Conservation (phyloP, 2,888 invertebrate species). For the Drosophila putrida region DNA sequence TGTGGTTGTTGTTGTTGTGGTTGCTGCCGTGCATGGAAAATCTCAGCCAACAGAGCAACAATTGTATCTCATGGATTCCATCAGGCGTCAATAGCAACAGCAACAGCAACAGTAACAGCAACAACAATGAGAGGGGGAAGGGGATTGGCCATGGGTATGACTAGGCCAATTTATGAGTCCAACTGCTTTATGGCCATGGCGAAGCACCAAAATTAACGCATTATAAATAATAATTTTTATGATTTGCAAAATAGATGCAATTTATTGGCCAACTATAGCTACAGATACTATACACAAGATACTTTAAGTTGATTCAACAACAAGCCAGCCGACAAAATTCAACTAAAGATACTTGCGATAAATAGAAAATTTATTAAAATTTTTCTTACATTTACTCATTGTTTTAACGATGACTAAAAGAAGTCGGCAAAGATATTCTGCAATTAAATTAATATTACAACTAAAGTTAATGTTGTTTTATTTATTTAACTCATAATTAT, state of each 20-base stretch:
- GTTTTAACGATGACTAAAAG: too few species aligned
- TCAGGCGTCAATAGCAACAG: constrained; percentile 34
- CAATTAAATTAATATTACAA: too few species aligned
- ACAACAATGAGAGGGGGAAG: neutral
- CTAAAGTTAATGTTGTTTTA: too few species aligned
- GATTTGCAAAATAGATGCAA: constrained; percentile 63
- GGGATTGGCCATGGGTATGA: constrained; percentile 29
- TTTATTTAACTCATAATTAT: too few species aligned
- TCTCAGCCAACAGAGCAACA: constrained; percentile 57
- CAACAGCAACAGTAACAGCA: neutral
- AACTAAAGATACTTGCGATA: neutral
- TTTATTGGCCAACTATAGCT: constrained; percentile 44
- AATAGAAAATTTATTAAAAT: too few species aligned
- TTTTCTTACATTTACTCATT: too few species aligned
- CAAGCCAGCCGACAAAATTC: neutral
- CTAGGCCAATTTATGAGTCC: constrained; percentile 69
- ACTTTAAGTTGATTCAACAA: constrained; percentile 9
- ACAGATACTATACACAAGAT: constrained; percentile 7
- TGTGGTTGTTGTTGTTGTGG: constrained; percentile 36
- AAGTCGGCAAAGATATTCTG: too few species aligned
- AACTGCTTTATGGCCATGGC: constrained; percentile 70
- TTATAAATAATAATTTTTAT: constrained; percentile 82
- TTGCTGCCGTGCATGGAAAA: constrained; percentile 59
- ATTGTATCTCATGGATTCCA: constrained; percentile 59
- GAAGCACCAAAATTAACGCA: constrained; percentile 67